These are phyloP conservation scores for Hypocryptadius cinnamomeus DNA, from an alignment of 2,113 vertebrate genomes.

Conservation along the genomic window DNA sequence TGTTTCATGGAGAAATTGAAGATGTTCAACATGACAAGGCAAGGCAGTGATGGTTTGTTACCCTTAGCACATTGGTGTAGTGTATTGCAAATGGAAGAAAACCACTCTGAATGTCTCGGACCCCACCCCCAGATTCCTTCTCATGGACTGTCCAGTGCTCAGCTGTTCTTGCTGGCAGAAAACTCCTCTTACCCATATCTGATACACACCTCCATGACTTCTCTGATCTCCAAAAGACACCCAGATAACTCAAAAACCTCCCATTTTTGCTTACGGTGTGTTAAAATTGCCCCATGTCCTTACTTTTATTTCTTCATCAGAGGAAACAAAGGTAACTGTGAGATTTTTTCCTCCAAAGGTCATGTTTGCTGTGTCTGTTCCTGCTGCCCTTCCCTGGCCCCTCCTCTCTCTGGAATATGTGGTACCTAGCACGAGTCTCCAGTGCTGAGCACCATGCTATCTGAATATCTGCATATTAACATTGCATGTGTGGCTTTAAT, in stretches of 20 bases:
- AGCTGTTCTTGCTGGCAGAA: rapidly evolving
- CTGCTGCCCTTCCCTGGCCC: background rate
- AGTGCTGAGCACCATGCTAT: background rate
- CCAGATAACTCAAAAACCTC: background rate
- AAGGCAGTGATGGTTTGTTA: background rate
- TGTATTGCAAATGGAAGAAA: background rate
- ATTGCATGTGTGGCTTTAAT: background rate
- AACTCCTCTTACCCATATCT: background rate
- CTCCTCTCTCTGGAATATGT: background rate
- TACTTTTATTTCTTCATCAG: background rate
- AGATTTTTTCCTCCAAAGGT: background rate
- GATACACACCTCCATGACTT: background rate
- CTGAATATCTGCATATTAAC: background rate
- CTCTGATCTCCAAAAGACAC: background rate
- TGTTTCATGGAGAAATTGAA: background rate
- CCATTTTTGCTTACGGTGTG: rapidly evolving
- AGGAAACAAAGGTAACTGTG: background rate
- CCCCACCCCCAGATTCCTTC: background rate
- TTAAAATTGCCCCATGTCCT: background rate
- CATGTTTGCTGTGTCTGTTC: rapidly evolving
- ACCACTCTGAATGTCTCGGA: background rate
- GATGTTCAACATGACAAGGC: background rate
- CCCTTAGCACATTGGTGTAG: background rate
- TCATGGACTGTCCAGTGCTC: background rate
- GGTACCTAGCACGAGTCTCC: background rate